Evolutionary conservation across 2,888 invertebrate species (phyloP), one percentile per base, ranked within the genome.

Genomic region (Panopea generosa): DNA sequence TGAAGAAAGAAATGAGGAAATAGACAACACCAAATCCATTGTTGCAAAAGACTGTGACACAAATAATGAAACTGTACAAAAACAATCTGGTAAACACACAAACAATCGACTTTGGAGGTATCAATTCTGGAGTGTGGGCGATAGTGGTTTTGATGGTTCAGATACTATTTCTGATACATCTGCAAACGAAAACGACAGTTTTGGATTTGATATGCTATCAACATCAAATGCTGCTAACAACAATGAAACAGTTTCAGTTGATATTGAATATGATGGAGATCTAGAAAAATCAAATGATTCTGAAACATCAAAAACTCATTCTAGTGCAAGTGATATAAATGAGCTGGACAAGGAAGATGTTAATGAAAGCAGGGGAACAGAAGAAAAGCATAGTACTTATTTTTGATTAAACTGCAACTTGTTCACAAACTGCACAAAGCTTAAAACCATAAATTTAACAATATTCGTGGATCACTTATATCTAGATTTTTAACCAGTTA

Each of bases 101-200:
- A 6, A 45, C 16, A 18, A 16, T 45, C 24, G 63, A 38, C 57
- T 63, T 7, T 74, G 74, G 74, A 61, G 68, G 4, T 52, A 63
- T 22, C 53, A 57, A n/a, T 33, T 49, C 9, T 65, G 62, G 60
- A 63, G 57, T 14, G 38, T 69, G 9, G 57, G 38, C n/a, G 74
- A 69, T 18, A 74, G 69, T 40, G 74, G 74, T 16, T 63, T 69
- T 45, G 74, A 68, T 27, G 74, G 68, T 1, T 74, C 74, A 1
- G 61, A 55, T 4, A 22, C 29, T 11, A 65, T 20, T 49, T 65
- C 68, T 6, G 53, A 49, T 2, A 27, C 63, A 14, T 52, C 49
- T 33, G 18, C 18, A 1, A 69, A 59, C 26, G 74, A 68, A 4
- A 63, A 18, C 18, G 22, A 33, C 14, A 60, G 55, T 14, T 7